Base-by-base conservation (phyloP, 1,140 invertebrate genomes). In the Melanaphis sacchari region DNA sequence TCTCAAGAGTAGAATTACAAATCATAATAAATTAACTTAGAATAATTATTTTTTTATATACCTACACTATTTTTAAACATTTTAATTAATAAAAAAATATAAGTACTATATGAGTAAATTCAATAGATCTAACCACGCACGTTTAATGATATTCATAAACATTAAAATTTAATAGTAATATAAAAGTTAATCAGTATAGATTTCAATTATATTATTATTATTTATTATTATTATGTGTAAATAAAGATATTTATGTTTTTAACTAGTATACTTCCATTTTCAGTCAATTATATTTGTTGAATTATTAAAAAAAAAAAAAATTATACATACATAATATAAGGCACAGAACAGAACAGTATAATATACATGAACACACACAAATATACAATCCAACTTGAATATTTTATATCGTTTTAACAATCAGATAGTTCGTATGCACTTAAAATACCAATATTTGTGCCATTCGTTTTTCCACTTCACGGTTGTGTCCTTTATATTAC, bases 391-490 rank as follows among this genome's bases (percentile, higher is more conserved):
- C 49, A 40, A 89, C 88, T 89, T 89, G n/a, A 54, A 54, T 89
- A 89, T 89, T 89, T 89, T 49, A 89, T 54, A 54, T 40, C 46
- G 36, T 40, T 89, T 89, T 26, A 40, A 54, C 49, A 38, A 89
- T 89, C 88, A 54, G 46, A 54, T 24, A 49, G 49, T 89, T 24
- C 21, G 46, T 46, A 52, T 9, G 49, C 88, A 54, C 49, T 89
- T 89, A 89, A 89, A 54, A 89, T 54, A 89, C 49, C 49, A 26
- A 89, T 40, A 40, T 89, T 40, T 38, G 49, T 54, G 36, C 88
- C 88, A 54, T 89, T 54, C 88, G 49, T 54, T 89, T 54, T 89
- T 89, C 24, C 49, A 52, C 88, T 54, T 89, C 36, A 89, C 36
- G 15, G 40, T 7, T 8, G 85, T 21, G 24, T 40, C 84, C 38